These are phyloP conservation scores for Zapornia atra DNA, from an alignment of 2,113 vertebrate species.

Conservation along the genomic window DNA sequence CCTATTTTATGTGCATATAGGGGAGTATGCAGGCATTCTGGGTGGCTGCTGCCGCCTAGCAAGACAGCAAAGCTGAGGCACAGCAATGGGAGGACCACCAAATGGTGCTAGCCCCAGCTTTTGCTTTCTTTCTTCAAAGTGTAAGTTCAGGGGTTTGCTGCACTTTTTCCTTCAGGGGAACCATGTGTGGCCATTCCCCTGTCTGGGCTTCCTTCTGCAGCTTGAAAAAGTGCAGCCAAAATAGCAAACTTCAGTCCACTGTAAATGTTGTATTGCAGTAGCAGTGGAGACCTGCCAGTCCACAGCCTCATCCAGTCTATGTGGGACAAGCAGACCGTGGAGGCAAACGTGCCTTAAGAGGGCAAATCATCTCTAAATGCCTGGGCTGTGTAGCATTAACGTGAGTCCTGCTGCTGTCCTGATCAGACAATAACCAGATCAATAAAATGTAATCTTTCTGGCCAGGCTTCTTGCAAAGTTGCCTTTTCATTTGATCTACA, in stretches of 20 bases:
- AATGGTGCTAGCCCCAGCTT: not conserved
- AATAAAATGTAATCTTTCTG: slow-evolving; percentile 12
- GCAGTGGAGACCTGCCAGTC: not conserved
- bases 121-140: not conserved
- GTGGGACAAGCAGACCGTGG: not conserved
- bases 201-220: not conserved
- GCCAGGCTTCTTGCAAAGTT: not conserved
- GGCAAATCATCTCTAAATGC: not conserved
- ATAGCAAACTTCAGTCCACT: not conserved
- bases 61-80: not conserved
- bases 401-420: not conserved
- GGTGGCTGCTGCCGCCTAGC: not conserved
- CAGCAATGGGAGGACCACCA: not conserved
- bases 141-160: not conserved
- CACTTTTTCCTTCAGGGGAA: not conserved
- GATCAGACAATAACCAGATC: slow-evolving; percentile 5
- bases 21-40: not conserved
- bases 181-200: not conserved
- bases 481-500: slow-evolving; percentile 26
- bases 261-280: not conserved
- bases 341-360: not conserved
- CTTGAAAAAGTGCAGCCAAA: not conserved
- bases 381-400: not conserved
- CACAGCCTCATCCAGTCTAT: not conserved
- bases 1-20: not conserved